A percentile compares a stretch with the other conserved stretches of the same genome.
phyloP scores from a whole-genome alignment of 2,797 vertebrate genomes.

The Cyclura pinguis region DNA sequence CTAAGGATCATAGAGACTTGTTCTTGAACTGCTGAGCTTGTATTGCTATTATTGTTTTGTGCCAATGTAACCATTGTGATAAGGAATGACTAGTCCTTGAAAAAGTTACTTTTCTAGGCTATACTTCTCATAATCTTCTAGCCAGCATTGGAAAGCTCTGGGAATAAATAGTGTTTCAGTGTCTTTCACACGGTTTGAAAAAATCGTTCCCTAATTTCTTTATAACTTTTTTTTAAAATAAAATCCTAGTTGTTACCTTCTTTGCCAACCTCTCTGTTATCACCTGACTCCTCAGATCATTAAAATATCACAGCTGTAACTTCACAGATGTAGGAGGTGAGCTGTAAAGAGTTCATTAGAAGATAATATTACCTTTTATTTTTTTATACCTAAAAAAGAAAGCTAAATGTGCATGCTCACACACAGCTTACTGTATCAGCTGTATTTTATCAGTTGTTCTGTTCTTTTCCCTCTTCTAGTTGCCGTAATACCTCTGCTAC shows the following conservation, averaged over 20 bases:
- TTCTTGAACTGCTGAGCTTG: not conserved
- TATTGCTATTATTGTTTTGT: not conserved
- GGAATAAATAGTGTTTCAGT: not conserved
- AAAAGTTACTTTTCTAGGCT: too few species aligned
- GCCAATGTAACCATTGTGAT: not conserved
- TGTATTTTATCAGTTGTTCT: constrained; percentile 19
- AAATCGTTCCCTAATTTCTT: not conserved
- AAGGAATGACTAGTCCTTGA: too few species aligned
- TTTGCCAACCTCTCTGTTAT: not conserved
- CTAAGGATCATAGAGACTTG: not conserved
- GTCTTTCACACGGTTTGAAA: not conserved
- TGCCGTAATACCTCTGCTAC: constrained; percentile 82
- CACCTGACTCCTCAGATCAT: not conserved
- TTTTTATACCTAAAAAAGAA: not conserved
- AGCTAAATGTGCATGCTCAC: not conserved
- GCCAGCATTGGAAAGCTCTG: too few species aligned
- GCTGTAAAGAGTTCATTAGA: not conserved
- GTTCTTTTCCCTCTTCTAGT: constrained; percentile 68
- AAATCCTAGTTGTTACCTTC: not conserved
- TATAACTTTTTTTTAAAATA: not conserved
- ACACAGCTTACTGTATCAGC: not conserved
- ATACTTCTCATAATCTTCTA: too few species aligned
- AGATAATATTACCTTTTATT: not conserved
- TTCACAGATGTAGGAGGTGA: constrained; percentile 11
- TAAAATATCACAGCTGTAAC: constrained; percentile 5